Base-by-base conservation (phyloP, 2,113 vertebrate species). In the Salvelinus namaycush region DNA sequence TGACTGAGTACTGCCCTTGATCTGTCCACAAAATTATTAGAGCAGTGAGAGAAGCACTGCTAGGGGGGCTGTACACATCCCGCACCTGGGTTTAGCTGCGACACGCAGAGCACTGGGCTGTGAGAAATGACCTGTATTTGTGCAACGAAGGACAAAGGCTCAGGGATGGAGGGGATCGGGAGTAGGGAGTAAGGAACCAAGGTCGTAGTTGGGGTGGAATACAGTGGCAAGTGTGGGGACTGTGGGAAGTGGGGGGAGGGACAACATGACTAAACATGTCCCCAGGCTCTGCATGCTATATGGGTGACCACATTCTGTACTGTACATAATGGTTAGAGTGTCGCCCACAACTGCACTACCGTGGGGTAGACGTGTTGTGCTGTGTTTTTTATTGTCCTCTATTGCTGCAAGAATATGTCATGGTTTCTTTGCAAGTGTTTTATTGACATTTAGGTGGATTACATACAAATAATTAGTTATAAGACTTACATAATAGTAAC, bases 1-100 rank as follows among this genome's bases (percentile, higher is more conserved):
- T 48, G 79, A 84, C 26, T 68, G 78, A 79, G 74, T 78, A 69
- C 66, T 84, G 86, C 78, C 79, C 82, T 87, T 85, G 84, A 74
- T 84, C 31, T 68, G 79, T 85, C 79, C 85, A 31, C 80, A 78
- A 72, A 70, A 70, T 81, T 75, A 83, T 88, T 82, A 79, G 78
- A 86, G 73, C 59, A 16, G 78, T 79, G 75, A 86, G 81, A 75
- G 84, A 83, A 51, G 27, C 54, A 12, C 57, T 77, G 79, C 78
- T 48, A 4, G 34, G 66, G 44, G 60, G 26, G 24, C 22, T 71
- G 44, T 79, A 29, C 34, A 60, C 31, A 62, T 65, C n/a, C 29
- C 3, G 60, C 81, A 76, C 75, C 67, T 75, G 67, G 31, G 67
- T 65, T 69, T 34, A 44, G 31, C 62, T 24, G 74, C 20, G 26